Evolutionary conservation across 2,797 vertebrate species (phyloP).

Genomic region (Nothura maculosa): DNA sequence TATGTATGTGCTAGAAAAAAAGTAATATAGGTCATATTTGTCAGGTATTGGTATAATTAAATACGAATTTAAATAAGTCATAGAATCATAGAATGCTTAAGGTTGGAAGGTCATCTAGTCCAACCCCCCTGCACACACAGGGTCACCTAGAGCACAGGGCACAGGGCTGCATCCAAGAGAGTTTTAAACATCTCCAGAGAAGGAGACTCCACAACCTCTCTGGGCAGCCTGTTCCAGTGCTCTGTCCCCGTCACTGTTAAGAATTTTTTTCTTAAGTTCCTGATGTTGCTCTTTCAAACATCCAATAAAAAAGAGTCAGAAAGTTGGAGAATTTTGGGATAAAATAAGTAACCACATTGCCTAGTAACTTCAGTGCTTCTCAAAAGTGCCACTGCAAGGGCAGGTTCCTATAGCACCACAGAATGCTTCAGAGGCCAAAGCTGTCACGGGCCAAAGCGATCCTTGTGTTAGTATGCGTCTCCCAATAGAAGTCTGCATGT

Average conservation of each 20-base stretch:
- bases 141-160: too few species aligned
- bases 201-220: too few species aligned
- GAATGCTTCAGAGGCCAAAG: not conserved
- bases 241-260: too few species aligned
- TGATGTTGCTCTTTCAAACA: not conserved
- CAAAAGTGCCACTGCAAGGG: not conserved
- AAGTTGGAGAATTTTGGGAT: not conserved
- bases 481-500: not conserved
- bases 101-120: too few species aligned
- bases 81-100: too few species aligned
- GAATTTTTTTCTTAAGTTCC: too few species aligned
- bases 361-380: not conserved
- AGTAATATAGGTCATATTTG: not conserved
- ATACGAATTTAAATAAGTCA: not conserved
- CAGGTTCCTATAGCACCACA: not conserved
- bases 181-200: too few species aligned
- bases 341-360: not conserved
- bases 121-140: too few species aligned
- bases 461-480: not conserved
- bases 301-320: not conserved
- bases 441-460: not conserved
- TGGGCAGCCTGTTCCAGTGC: too few species aligned
- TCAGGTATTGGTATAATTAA: not conserved
- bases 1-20: not conserved
- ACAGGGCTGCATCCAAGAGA: too few species aligned